These are phyloP conservation scores for Schizopygopsis malacanthus DNA, from an alignment of 2,797 vertebrate genomes.

Conservation along the genomic window DNA sequence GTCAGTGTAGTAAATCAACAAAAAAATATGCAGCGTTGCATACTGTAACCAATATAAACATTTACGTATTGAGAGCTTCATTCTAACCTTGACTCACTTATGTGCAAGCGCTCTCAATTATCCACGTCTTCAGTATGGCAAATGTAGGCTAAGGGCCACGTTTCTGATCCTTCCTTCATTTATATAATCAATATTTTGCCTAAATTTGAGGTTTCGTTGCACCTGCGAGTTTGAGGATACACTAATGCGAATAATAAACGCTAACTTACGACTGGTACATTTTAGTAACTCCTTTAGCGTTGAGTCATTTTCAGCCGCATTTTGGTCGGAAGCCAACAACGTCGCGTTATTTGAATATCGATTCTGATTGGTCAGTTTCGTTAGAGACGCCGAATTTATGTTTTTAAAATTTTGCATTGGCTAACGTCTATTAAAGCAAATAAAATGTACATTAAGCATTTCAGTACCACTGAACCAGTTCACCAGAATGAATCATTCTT, in stretches of 20 bases:
- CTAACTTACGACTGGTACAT: not conserved
- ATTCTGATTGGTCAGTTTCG: constrained; percentile 3
- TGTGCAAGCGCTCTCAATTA: not conserved
- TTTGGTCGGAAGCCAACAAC: not conserved
- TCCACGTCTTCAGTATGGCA: not conserved
- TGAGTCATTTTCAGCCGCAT: not conserved
- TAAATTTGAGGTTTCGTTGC: not conserved
- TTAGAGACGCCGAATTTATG: not conserved
- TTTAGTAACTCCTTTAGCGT: not conserved
- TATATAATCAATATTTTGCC: not conserved
- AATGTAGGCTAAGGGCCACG: not conserved
- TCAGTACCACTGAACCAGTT: not conserved
- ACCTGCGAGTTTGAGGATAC: not conserved
- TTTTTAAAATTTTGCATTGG: not conserved
- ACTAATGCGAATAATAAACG: not conserved
- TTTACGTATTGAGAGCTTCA: not conserved
- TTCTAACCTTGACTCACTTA: not conserved
- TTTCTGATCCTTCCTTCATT: not conserved
- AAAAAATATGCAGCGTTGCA: not conserved
- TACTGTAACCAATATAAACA: not conserved
- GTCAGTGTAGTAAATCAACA: not conserved
- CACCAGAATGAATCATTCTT: not conserved
- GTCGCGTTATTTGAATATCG: not conserved
- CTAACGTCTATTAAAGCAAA: not conserved
- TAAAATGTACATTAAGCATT: not conserved